Evolutionary conservation across 2,797 vertebrate species (phyloP).

Genomic region (Spea hammondii): DNA sequence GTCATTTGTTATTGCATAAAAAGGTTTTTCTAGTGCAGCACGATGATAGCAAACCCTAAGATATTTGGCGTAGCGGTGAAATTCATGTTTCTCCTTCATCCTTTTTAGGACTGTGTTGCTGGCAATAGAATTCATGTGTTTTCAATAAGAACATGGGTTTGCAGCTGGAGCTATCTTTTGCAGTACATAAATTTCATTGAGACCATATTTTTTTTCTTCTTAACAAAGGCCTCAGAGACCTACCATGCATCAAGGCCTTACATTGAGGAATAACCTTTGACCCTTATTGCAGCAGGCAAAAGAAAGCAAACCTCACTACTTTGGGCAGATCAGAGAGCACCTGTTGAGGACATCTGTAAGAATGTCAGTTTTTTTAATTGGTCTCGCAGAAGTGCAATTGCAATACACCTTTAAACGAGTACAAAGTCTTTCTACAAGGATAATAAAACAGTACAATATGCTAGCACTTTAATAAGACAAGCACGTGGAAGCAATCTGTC

Average conservation of each 20-base stretch:
- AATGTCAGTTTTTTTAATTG: conserved; percentile 46
- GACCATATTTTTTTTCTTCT: conserved; percentile 55
- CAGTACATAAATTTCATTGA: conserved; percentile 67
- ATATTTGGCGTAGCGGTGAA: background rate
- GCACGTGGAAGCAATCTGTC: conserved; percentile 25
- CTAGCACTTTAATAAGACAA: conserved; percentile 11
- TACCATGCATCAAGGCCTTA: conserved; percentile 55
- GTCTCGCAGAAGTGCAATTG: conserved; percentile 32
- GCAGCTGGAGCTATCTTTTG: conserved; percentile 63
- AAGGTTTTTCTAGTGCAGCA: conserved; percentile 1
- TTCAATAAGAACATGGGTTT: conserved; percentile 58
- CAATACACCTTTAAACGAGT: conserved; percentile 35
- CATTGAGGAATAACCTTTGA: conserved; percentile 58
- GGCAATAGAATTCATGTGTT: conserved; percentile 57
- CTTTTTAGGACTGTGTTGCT: conserved; percentile 52
- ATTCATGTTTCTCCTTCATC: conserved; percentile 52
- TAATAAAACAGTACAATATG: conserved; percentile 30
- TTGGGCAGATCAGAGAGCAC: conserved; percentile 53
- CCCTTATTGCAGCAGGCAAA: conserved; percentile 14
- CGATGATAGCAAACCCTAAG: background rate
- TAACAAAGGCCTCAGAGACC: conserved; percentile 59
- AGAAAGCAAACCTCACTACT: conserved; percentile 52
- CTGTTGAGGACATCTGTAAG: conserved; percentile 62
- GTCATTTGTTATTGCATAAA: background rate
- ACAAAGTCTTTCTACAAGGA: conserved; percentile 22